phyloP scores from a whole-genome alignment of 1,140 invertebrate genomes.

The Gryon sp. region DNA sequence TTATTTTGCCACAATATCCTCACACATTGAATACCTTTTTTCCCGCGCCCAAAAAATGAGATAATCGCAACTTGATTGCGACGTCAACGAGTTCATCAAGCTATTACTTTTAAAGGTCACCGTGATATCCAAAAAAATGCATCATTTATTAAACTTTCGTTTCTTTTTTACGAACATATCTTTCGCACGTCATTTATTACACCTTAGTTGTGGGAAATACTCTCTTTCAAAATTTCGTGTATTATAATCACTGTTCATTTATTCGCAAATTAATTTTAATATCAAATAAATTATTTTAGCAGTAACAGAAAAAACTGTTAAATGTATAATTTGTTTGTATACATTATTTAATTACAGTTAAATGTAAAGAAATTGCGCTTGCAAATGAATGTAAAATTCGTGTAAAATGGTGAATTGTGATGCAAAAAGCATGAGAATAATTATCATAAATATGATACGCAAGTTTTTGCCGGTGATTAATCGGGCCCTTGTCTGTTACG shows the following conservation, averaged over 20 bases:
- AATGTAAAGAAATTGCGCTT: neutral
- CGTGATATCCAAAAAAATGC: constrained; percentile 19
- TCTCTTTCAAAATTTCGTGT: too few relatives aligned
- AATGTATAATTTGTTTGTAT: too few relatives aligned
- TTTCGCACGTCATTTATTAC: constrained; percentile 30
- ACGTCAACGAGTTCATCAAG: constrained; percentile 31
- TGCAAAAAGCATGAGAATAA: constrained; percentile 40
- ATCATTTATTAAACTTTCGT: constrained; percentile 44
- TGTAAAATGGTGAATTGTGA: neutral
- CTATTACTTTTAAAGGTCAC: constrained; percentile 29
- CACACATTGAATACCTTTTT: neutral
- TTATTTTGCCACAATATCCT: constrained; percentile 17
- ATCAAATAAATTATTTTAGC: too few relatives aligned
- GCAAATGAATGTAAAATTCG: neutral
- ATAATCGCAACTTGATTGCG: constrained; percentile 20
- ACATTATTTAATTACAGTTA: too few relatives aligned
- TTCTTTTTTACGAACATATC: constrained; percentile 30
- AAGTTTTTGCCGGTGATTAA: constrained; percentile 60
- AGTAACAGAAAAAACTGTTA: too few relatives aligned
- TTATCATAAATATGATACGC: constrained; percentile 53
- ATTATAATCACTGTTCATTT: too few relatives aligned
- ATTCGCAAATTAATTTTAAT: too few relatives aligned
- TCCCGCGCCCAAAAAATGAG: constrained; percentile 30
- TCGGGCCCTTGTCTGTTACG: constrained; percentile 40
- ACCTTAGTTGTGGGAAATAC: constrained; percentile 22